Evolutionary conservation across 1,140 invertebrate species (phyloP).

Genomic region (Megalopta genalis): DNA sequence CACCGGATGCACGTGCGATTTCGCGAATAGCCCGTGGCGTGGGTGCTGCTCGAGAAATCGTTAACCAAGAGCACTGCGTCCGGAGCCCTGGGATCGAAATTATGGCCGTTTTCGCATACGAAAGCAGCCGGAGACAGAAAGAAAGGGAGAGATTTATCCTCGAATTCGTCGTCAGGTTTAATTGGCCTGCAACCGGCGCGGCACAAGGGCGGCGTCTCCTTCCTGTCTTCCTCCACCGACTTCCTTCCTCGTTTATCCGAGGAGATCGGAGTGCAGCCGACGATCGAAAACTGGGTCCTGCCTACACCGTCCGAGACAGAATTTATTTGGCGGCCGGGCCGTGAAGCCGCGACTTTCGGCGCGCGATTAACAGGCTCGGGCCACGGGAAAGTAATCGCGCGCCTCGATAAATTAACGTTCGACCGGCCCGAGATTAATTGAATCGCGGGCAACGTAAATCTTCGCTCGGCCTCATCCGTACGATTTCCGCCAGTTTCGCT

Average conservation of each 20-base stretch:
- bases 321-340: slow-evolving; percentile 58
- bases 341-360: slow-evolving; percentile 31
- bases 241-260: not conserved
- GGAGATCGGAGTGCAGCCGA: slow-evolving; percentile 30
- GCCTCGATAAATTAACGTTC: slow-evolving; percentile 52
- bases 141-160: slow-evolving; percentile 61
- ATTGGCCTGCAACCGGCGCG: slow-evolving; percentile 53
- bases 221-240: not conserved
- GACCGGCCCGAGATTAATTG: not conserved
- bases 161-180: slow-evolving; percentile 59
- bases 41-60: slow-evolving; percentile 47
- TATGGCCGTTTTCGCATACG: slow-evolving; percentile 37
- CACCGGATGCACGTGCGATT: not conserved
- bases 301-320: slow-evolving; percentile 10
- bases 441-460: not conserved
- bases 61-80: slow-evolving; percentile 43
- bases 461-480: not conserved
- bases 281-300: slow-evolving; percentile 59
- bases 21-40: slow-evolving; percentile 8
- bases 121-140: too few species aligned
- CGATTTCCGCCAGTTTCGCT: not conserved
- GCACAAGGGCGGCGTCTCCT: not conserved
- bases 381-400: slow-evolving; percentile 47
- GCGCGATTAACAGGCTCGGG: slow-evolving; percentile 32
- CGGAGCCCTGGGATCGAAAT: not conserved